A percentile compares a stretch with the other conserved stretches of the same genome.
Evolutionary conservation across 2,888 invertebrate genomes (phyloP).

Genomic region (Fabriciana adippe): DNA sequence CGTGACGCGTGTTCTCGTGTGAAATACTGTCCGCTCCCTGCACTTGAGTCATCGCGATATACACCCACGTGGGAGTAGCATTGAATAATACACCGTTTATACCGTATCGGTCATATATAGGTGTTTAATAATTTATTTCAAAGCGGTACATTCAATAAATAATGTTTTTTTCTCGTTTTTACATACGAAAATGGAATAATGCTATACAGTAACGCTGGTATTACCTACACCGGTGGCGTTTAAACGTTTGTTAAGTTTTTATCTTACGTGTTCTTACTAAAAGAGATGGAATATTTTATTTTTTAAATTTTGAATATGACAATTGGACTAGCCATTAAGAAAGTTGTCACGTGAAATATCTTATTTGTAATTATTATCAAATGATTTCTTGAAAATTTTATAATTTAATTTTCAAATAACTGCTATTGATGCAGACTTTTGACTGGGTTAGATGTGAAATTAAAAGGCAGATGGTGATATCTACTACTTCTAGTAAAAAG

Average conservation of each 20-base stretch:
- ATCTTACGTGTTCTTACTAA: too few relatives aligned
- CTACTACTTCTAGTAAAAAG: too few relatives aligned
- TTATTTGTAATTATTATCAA: too few relatives aligned
- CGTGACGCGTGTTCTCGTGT: slow-evolving; percentile 44
- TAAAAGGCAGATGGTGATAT: too few relatives aligned
- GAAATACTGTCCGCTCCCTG: slow-evolving; percentile 32
- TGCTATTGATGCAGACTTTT: too few relatives aligned
- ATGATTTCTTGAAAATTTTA: too few relatives aligned
- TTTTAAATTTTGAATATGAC: too few relatives aligned
- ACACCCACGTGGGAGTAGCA: slow-evolving; percentile 28
- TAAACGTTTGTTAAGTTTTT: slow-evolving; percentile 3
- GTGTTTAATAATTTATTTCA: slow-evolving; percentile 21
- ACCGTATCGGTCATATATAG: slow-evolving; percentile 24
- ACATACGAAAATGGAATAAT: slow-evolving; percentile 12
- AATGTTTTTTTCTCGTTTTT: slow-evolving; percentile 14
- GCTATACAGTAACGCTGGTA: slow-evolving; percentile 1
- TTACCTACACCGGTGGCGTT: slow-evolving; percentile 1
- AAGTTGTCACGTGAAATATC: too few relatives aligned
- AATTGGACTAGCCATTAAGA: too few relatives aligned
- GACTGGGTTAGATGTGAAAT: too few relatives aligned
- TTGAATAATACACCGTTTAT: slow-evolving; percentile 32
- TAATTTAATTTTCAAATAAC: too few relatives aligned
- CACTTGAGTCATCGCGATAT: slow-evolving; percentile 35
- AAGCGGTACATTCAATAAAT: slow-evolving; percentile 14
- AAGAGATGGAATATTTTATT: too few relatives aligned